A percentile compares a stretch with the other conserved stretches of the same genome.
Evolutionary conservation across 2,797 vertebrate species (phyloP).

Genomic region (Darevskia mixta): DNA sequence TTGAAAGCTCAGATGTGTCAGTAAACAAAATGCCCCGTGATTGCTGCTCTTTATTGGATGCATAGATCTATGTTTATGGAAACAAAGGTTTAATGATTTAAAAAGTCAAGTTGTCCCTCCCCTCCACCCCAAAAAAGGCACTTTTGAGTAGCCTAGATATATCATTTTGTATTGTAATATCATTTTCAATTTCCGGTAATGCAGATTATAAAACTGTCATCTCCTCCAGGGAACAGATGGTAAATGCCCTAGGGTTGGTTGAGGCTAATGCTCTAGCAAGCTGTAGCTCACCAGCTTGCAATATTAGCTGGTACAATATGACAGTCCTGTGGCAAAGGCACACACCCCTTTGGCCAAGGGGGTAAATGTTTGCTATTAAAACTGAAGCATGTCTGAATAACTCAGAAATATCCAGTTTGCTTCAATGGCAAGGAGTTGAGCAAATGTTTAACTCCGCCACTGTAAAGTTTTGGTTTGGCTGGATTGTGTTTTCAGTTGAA

Average conservation of each 20-base stretch:
- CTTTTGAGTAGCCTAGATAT: conserved; percentile 57
- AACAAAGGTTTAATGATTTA: conserved; percentile 55
- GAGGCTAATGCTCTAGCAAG: conserved; percentile 58
- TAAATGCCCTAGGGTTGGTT: conserved; percentile 56
- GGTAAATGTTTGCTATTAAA: background rate
- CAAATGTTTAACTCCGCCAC: background rate
- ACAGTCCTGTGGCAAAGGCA: conserved; percentile 21
- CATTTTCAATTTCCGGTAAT: conserved; percentile 62
- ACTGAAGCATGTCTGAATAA: background rate
- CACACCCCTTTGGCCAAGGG: background rate
- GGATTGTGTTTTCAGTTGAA: background rate
- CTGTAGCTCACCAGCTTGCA: conserved; percentile 56
- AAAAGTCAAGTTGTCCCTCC: conserved; percentile 47
- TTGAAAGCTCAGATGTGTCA: conserved; percentile 61
- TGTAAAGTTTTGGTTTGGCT: background rate
- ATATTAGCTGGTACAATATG: conserved; percentile 31
- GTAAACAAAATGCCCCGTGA: conserved; percentile 33
- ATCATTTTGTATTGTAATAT: conserved; percentile 64
- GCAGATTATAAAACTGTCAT: conserved; percentile 51
- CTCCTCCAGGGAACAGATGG: conserved; percentile 42
- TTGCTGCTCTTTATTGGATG: conserved; percentile 55
- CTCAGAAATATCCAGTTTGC: background rate
- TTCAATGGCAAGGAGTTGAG: background rate
- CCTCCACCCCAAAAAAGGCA: conserved; percentile 53
- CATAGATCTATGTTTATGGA: conserved; percentile 65